Conservation (phyloP, 1,140 invertebrate genomes). For the Conus ventricosus region DNA sequence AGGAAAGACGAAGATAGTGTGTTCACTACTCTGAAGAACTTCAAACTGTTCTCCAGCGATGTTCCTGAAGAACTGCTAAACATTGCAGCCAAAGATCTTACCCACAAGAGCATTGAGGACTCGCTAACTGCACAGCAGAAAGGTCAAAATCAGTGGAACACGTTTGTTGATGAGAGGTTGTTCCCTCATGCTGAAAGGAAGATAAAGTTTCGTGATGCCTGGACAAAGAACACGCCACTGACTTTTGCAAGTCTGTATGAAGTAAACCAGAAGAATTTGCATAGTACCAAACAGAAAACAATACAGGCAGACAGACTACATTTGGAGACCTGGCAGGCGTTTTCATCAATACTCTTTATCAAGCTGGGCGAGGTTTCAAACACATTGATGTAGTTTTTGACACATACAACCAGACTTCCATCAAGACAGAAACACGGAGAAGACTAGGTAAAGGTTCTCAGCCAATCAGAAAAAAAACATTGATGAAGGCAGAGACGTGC, state of each 20-base stretch:
- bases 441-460: too few relatives aligned
- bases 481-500: neutral
- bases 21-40: neutral
- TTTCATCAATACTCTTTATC: too few relatives aligned
- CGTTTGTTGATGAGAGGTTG: neutral
- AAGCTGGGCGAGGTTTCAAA: too few relatives aligned
- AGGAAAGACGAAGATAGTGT: neutral
- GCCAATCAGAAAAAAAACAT: neutral
- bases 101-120: neutral
- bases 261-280: neutral
- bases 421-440: too few relatives aligned
- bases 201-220: neutral
- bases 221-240: neutral
- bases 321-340: too few relatives aligned
- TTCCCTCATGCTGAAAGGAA: neutral
- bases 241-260: constrained; percentile 7
- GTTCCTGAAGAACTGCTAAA: neutral
- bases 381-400: too few relatives aligned
- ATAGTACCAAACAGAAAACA: neutral
- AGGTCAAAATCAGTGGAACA: neutral
- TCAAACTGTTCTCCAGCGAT: neutral
- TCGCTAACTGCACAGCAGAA: neutral
- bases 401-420: too few relatives aligned
- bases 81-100: constrained; percentile 14
- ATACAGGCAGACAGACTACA: neutral